Conservation (phyloP, 2,113 vertebrate genomes). For the Anhinga rufa region DNA sequence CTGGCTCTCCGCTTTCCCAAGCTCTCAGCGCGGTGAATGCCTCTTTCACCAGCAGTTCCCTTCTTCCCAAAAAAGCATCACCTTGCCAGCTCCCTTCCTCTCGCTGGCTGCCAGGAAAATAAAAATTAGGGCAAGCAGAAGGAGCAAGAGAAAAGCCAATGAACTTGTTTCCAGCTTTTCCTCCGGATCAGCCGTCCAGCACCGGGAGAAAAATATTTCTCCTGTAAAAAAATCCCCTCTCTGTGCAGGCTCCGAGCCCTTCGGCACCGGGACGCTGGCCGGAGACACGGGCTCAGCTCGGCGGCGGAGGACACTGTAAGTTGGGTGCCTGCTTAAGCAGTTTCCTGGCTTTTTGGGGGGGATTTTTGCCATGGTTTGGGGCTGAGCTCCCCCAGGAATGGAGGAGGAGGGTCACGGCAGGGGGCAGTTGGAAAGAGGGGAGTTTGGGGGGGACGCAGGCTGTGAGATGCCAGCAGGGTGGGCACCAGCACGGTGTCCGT, state of each 20-base stretch:
- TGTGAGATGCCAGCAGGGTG: not conserved
- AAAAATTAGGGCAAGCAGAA: constrained; percentile 41
- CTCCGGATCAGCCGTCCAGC: not conserved
- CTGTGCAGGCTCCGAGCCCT: not conserved
- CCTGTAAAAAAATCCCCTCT: not conserved
- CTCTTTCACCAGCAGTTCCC: constrained; percentile 5
- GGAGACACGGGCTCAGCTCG: not conserved
- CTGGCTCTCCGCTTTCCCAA: not conserved
- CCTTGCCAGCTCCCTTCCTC: constrained; percentile 46
- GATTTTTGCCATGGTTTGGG: not conserved
- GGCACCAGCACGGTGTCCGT: not conserved
- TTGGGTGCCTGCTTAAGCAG: not conserved
- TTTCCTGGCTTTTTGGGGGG: not conserved
- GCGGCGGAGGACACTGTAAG: constrained; percentile 10
- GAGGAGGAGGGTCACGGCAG: not conserved
- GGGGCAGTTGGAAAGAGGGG: not conserved
- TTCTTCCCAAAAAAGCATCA: constrained; percentile 42
- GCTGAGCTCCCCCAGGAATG: not conserved
- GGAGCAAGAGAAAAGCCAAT: constrained; percentile 20
- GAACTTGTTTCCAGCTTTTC: constrained; percentile 43
- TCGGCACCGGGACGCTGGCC: not conserved
- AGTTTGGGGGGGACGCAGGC: not conserved
- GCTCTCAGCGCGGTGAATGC: not conserved
- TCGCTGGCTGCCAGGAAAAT: constrained; percentile 47
- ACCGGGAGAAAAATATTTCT: constrained; percentile 31